Conservation (phyloP, 35 echinoderm and acorn worm genomes). For the Ptychodera flava region DNA sequence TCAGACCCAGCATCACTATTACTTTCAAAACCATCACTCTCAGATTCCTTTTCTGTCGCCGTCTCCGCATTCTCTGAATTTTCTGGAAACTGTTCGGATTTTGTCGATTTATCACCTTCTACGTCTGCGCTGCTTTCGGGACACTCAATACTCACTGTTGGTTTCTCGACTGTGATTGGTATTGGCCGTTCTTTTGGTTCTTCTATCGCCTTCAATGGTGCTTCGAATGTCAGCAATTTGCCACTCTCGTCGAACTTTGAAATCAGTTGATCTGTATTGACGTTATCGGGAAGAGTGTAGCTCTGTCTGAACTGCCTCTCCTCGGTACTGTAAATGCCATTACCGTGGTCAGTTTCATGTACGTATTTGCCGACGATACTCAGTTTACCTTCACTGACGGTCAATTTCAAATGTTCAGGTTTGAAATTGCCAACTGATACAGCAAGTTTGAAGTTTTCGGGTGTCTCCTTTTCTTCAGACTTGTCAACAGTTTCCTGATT, state of each 20-base stretch:
- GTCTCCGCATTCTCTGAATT: too few species aligned
- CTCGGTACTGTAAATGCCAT: background rate
- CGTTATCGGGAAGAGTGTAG: background rate
- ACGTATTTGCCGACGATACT: background rate
- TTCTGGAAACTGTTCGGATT: too few species aligned
- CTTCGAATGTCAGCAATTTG: background rate
- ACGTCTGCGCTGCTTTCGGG: background rate
- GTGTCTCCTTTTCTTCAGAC: background rate
- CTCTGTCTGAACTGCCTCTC: background rate
- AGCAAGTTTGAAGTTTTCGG: background rate
- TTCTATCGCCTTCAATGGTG: background rate
- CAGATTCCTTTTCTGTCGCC: too few species aligned
- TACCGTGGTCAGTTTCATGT: background rate
- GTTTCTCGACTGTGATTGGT: background rate
- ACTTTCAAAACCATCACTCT: too few species aligned
- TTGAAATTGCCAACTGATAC: background rate
- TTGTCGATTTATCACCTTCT: background rate
- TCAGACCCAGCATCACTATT: too few species aligned
- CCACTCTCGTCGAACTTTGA: background rate
- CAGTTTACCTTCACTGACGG: background rate
- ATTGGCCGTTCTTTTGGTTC: background rate
- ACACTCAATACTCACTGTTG: background rate
- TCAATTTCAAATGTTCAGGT: background rate
- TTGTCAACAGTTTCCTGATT: too few species aligned
- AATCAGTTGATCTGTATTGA: background rate